Evolutionary conservation across 2,888 invertebrate species (phyloP).

Genomic region (Geophilus truncorum): DNA sequence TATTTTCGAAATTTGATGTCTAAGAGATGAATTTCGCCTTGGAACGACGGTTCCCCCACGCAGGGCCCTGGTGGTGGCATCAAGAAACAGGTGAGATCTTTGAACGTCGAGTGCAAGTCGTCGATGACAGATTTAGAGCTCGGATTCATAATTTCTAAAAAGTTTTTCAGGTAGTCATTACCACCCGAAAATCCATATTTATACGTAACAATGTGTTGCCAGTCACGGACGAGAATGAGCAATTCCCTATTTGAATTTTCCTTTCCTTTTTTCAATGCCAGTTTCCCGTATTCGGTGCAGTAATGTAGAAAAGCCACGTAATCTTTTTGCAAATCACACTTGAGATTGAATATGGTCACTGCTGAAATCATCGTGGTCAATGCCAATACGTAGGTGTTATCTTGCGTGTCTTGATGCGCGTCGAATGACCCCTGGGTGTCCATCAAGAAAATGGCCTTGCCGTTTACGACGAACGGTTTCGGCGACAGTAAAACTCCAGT

Average conservation of each 20-base stretch:
- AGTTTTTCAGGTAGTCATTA: background rate
- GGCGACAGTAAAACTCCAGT: background rate
- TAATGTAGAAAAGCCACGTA: background rate
- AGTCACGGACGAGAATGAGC: background rate
- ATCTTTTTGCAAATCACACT: background rate
- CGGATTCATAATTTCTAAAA: background rate
- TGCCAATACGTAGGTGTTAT: background rate
- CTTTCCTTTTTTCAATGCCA: background rate
- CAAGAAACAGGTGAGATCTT: too few species aligned
- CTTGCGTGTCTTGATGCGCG: background rate
- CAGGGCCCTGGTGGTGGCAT: too few species aligned
- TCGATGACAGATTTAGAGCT: too few species aligned
- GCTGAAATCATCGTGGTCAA: background rate
- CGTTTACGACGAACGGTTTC: background rate
- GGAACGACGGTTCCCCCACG: too few species aligned
- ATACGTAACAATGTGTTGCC: background rate
- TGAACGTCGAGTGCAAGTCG: background rate
- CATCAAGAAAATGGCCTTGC: background rate
- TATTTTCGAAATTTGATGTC: too few species aligned
- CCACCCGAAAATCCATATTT: background rate
- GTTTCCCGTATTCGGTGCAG: background rate
- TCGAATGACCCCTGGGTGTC: background rate
- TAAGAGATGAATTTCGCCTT: too few species aligned
- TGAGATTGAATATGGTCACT: background rate
- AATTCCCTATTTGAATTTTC: too few species aligned